Evolutionary conservation across 1,140 invertebrate genomes (phyloP).

Genomic region (Frieseomelitta varia): DNA sequence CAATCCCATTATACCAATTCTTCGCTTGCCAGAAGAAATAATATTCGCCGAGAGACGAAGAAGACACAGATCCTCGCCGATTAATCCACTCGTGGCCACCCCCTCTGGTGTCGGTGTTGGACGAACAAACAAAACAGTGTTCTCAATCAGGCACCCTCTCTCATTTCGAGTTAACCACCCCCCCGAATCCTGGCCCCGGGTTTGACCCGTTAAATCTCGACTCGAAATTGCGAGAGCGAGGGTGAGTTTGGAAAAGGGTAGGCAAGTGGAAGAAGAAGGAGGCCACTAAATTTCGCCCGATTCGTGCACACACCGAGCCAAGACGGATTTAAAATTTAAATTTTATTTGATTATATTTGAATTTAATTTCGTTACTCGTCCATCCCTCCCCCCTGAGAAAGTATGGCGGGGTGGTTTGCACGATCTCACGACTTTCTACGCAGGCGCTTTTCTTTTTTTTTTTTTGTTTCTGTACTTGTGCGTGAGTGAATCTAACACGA

Average conservation of each 20-base stretch:
- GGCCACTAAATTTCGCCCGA: slow-evolving; percentile 54
- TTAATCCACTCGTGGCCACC: slow-evolving; percentile 35
- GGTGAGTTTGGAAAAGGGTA: slow-evolving; percentile 8
- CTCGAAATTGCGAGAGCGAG: slow-evolving; percentile 69
- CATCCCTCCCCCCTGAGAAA: not conserved
- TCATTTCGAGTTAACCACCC: slow-evolving; percentile 63
- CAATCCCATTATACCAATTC: not conserved
- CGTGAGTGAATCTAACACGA: not conserved
- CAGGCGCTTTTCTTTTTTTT: not conserved
- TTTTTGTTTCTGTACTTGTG: not conserved
- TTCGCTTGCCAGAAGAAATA: not conserved
- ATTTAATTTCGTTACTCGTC: slow-evolving; percentile 77
- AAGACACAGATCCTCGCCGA: slow-evolving; percentile 5
- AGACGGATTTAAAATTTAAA: slow-evolving; percentile 81
- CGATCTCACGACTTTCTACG: slow-evolving; percentile 23
- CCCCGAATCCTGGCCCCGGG: slow-evolving; percentile 49
- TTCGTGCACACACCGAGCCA: slow-evolving; percentile 23
- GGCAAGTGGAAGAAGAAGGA: slow-evolving; percentile 49
- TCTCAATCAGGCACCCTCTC: slow-evolving; percentile 79
- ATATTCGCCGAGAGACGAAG: slow-evolving; percentile 4
- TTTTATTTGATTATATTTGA: slow-evolving; percentile 84
- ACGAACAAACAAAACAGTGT: slow-evolving; percentile 79
- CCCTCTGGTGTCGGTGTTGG: slow-evolving; percentile 53
- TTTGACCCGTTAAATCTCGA: slow-evolving; percentile 80
- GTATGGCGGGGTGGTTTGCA: slow-evolving; percentile 2